Percentiles rank a stretch among this genome's conserved stretches.
phyloP scores from a whole-genome alignment of 2,888 invertebrate species.

The Andrena flavipes region DNA sequence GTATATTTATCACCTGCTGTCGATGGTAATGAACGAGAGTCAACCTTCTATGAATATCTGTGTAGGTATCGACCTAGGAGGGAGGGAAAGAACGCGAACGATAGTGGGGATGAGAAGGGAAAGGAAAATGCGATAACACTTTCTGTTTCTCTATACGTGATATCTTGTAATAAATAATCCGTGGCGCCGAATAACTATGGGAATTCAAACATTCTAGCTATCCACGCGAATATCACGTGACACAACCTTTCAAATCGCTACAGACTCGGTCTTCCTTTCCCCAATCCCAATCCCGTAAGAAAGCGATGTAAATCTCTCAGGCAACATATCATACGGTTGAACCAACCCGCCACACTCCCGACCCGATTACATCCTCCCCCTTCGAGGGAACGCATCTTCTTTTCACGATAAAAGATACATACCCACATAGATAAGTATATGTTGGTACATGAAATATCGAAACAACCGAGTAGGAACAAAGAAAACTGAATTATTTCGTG shows the following conservation, averaged over 20 bases:
- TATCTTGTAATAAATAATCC: background rate
- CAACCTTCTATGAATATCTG: no score
- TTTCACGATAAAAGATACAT: slow-evolving; percentile 65
- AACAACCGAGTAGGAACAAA: background rate
- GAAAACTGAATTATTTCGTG: background rate
- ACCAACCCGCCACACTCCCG: slow-evolving; percentile 67
- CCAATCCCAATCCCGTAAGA: slow-evolving; percentile 72
- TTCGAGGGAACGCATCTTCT: slow-evolving; percentile 53
- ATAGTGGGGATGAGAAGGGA: background rate
- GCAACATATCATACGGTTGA: slow-evolving; percentile 80
- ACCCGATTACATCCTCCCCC: slow-evolving; percentile 73
- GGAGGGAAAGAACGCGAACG: no score
- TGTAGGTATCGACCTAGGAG: no score
- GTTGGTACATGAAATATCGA: background rate
- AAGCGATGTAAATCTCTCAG: slow-evolving; percentile 81
- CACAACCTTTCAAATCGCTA: slow-evolving; percentile 25
- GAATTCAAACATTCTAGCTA: background rate
- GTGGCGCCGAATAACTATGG: background rate
- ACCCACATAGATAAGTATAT: background rate
- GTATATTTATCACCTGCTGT: no score
- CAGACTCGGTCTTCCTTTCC: slow-evolving; percentile 75
- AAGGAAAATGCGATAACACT: background rate
- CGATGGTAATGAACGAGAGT: no score
- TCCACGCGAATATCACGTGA: background rate
- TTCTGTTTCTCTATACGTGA: background rate